These are phyloP conservation scores for Pterocles gutturalis DNA, from an alignment of 2,113 vertebrate genomes.

Conservation along the genomic window DNA sequence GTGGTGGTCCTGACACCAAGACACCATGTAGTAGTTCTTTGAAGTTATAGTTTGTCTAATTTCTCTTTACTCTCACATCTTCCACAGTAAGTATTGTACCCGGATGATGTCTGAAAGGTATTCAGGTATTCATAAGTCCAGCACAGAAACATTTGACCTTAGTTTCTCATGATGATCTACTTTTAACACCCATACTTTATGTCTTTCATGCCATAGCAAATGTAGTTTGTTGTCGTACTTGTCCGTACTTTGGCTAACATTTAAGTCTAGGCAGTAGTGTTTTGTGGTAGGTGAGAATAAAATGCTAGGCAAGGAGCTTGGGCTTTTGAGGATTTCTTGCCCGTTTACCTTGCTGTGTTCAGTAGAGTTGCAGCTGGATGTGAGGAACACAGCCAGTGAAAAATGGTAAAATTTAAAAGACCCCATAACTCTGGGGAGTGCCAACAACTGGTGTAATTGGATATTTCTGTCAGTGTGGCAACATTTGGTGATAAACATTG, in stretches of 20 bases:
- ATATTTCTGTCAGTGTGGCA: neutral
- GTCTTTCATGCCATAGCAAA: neutral
- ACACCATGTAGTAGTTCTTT: neutral
- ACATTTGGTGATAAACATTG: neutral
- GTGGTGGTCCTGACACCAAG: no score
- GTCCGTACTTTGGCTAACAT: neutral
- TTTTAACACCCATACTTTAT: neutral
- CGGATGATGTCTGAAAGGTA: neutral
- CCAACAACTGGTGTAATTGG: neutral
- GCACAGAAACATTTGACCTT: neutral
- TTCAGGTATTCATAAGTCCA: neutral
- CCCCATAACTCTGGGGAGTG: neutral
- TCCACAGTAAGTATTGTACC: neutral
- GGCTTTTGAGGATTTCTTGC: neutral
- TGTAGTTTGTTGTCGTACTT: neutral
- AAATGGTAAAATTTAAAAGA: neutral
- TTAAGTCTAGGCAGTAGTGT: neutral
- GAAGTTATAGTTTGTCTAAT: neutral
- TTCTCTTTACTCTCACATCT: neutral
- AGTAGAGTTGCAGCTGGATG: neutral
- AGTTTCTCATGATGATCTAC: neutral
- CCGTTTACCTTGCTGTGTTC: fast-evolving
- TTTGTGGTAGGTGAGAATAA: neutral
- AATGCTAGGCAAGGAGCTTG: neutral
- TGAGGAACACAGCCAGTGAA: neutral